Base-by-base conservation (phyloP, 2,888 invertebrate species). In the Acrobasis consociella region DNA sequence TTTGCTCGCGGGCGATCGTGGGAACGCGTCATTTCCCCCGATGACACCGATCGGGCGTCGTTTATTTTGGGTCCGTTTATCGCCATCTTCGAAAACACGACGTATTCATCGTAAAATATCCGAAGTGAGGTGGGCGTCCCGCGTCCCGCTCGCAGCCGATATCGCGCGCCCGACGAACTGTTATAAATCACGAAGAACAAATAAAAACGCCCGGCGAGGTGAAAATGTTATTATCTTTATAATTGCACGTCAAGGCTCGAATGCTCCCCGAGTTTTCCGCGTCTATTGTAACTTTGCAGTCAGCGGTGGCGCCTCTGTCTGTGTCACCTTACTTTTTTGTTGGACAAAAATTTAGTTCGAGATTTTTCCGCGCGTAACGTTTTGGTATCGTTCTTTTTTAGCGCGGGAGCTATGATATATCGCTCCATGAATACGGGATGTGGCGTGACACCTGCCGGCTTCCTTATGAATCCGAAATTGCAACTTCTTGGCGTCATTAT, bases 151-250 rank as follows among this genome's bases (percentile, higher is more conserved):
- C 31, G 31, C 31, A 31, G 31, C 70, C 70, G 69, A 75, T 69
- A 67, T 65, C 68, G 55, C 69, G 65, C 66, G 65, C 79, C 74
- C 81, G 71, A 72, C 81, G 80, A 82, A 81, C 83, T 80, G 86
- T 82, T 85, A 88, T 91, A 91, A 91, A 91, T 91, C 91, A 91
- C 85, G 81, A 78, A 76, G 83, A 83, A 89, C 87, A 89, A 90
- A 90, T 91, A 91, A 91, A 89, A 91, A 83, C 83, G 85, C 80
- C 75, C 77, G 83, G 76, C 82, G 86, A 88, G 88, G 86, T 89
- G 91, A 89, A 89, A 91, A 88, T 86, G 88, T 91, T 92, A 91
- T 92, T 92, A 92, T 91, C 91, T 91, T 89, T 92, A 89, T 92
- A 92, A 92, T 92, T 92, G 92, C 89, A 91, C 89, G 91, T 92